Conservation (phyloP, 2,797 vertebrate genomes). For the Zalophus californianus region DNA sequence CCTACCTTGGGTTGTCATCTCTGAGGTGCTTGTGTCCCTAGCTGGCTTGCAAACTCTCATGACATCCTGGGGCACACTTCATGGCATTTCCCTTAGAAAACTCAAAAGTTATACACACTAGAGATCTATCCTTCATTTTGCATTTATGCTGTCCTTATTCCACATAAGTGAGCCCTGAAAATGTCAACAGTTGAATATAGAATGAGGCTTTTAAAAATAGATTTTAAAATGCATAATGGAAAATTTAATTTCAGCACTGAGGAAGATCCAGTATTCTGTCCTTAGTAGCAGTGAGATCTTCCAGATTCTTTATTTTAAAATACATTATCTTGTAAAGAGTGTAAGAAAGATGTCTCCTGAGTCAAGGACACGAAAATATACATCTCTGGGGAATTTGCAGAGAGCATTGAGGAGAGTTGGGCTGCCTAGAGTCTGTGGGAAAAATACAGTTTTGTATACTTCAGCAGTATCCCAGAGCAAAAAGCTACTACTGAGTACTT, state of each 20-base stretch:
- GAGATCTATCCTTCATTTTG: constrained; percentile 12
- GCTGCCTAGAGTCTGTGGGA: neutral
- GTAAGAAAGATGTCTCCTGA: neutral
- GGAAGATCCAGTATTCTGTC: neutral
- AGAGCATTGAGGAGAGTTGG: neutral
- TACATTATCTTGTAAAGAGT: neutral
- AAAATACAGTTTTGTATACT: neutral
- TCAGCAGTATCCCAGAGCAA: neutral
- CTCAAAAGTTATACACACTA: neutral
- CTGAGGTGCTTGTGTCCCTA: neutral
- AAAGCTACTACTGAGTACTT: neutral
- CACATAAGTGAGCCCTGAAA: neutral
- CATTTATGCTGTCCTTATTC: neutral
- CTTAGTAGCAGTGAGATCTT: neutral
- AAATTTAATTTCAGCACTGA: constrained; percentile 23
- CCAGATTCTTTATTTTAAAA: constrained; percentile 22
- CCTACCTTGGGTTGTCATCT: neutral
- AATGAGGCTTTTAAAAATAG: neutral
- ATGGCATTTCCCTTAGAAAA: neutral
- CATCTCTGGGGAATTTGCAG: neutral
- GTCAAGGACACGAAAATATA: neutral
- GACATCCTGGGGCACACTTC: neutral
- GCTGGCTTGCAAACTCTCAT: neutral
- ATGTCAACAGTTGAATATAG: neutral
- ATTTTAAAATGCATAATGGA: neutral